Percentiles rank a stretch among this genome's conserved stretches.
Evolutionary conservation across 2,888 invertebrate genomes (phyloP).

Genomic region (Calameuta filiformis): DNA sequence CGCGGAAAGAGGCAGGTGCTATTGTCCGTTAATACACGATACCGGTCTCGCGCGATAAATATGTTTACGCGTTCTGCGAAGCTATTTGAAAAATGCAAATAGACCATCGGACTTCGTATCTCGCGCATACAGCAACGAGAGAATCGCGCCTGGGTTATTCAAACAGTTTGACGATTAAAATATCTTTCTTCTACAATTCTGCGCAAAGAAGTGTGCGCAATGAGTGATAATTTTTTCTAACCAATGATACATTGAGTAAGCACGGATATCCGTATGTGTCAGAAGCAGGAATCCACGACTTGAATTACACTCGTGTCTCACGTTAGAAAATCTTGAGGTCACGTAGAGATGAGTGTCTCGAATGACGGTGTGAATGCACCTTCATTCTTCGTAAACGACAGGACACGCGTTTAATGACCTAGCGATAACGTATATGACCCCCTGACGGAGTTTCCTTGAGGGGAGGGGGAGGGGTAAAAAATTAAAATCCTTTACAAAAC

Average conservation of each 20-base stretch:
- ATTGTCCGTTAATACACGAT: conserved; percentile 3
- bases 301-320: not conserved
- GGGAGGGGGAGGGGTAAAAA: too few relatives aligned
- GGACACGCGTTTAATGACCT: not conserved
- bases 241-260: not conserved
- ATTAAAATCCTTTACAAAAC: not conserved
- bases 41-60: not conserved
- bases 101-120: not conserved
- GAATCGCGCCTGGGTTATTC: not conserved
- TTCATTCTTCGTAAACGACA: not conserved
- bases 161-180: not conserved
- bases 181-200: not conserved
- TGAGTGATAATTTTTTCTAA: not conserved
- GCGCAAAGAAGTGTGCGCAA: not conserved
- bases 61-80: not conserved
- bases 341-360: not conserved
- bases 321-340: not conserved
- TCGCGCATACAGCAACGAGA: not conserved
- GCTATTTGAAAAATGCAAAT: not conserved
- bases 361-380: not conserved
- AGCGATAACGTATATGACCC: not conserved
- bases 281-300: not conserved
- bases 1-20: not conserved
- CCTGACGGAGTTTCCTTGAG: not conserved
- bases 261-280: not conserved